A percentile compares a stretch with the other conserved stretches of the same genome.
Conservation (phyloP, 1,140 invertebrate species). For the Olivierus martensii region DNA sequence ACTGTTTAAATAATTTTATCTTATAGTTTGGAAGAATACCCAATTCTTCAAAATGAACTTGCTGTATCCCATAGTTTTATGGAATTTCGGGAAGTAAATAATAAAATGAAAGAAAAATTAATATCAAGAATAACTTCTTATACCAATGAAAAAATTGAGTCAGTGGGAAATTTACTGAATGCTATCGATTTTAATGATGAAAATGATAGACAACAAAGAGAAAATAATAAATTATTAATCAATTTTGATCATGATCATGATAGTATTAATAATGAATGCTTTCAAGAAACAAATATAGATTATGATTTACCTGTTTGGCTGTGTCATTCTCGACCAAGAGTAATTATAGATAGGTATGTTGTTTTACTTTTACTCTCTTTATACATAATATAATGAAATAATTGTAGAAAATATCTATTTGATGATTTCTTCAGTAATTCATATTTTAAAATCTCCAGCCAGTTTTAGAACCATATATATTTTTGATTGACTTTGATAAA, state of each 20-base stretch:
- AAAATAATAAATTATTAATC: too few relatives aligned
- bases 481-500: too few relatives aligned
- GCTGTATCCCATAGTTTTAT: background rate
- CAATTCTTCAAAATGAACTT: background rate
- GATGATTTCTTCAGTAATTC: too few relatives aligned
- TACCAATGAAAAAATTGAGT: background rate
- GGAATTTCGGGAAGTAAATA: background rate
- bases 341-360: slow-evolving; percentile 6
- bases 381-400: too few relatives aligned
- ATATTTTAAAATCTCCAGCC: too few relatives aligned
- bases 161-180: background rate
- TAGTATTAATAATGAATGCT: too few relatives aligned
- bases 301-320: slow-evolving; percentile 10
- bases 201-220: background rate
- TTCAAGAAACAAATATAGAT: too few relatives aligned
- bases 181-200: background rate
- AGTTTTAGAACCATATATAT: too few relatives aligned
- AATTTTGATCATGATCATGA: too few relatives aligned
- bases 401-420: too few relatives aligned
- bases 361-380: too few relatives aligned
- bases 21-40: background rate
- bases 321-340: slow-evolving; percentile 12
- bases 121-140: background rate
- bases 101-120: background rate
- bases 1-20: background rate